Percentiles rank a stretch among this genome's conserved stretches.
Conservation (phyloP, 2,888 invertebrate genomes). For the Xiphydria camelus region DNA sequence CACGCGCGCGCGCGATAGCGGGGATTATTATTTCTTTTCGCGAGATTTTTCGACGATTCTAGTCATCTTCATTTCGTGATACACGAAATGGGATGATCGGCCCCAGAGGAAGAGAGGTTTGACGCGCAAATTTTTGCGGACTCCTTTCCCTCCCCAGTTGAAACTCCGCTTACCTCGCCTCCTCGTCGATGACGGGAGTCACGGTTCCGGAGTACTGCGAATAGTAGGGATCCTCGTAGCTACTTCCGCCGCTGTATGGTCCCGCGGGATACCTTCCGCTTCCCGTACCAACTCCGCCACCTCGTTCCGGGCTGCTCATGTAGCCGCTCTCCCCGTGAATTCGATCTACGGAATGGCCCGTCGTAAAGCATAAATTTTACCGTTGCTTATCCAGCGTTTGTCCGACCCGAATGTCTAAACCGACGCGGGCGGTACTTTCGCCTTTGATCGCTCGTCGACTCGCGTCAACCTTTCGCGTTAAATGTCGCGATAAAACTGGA, state of each 20-base stretch:
- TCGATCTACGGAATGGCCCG: constrained; percentile 49
- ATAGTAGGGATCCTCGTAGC: constrained; percentile 87
- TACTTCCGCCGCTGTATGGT: constrained; percentile 64
- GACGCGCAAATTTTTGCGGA: too few relatives aligned
- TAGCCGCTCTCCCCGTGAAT: constrained; percentile 70
- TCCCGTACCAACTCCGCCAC: constrained; percentile 51
- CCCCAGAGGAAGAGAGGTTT: too few relatives aligned
- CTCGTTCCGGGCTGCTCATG: constrained; percentile 85
- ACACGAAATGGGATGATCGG: constrained; percentile 4
- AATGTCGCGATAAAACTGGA: too few relatives aligned
- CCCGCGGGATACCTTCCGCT: constrained; percentile 51
- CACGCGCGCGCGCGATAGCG: neutral
- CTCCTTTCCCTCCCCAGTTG: too few relatives aligned
- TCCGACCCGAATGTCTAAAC: too few relatives aligned
- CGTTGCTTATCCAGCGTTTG: too few relatives aligned
- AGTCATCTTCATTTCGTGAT: neutral
- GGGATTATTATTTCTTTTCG: constrained; percentile 5
- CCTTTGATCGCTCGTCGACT: too few relatives aligned
- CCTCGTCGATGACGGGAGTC: constrained; percentile 91
- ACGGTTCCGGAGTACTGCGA: constrained; percentile 80
- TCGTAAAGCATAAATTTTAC: too few relatives aligned
- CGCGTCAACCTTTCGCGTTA: too few relatives aligned
- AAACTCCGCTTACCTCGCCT: constrained; percentile 67
- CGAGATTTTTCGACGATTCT: neutral
- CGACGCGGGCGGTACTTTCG: too few relatives aligned